phyloP scores from a whole-genome alignment of 2,797 vertebrate genomes.

The Macropus fuliginosus region DNA sequence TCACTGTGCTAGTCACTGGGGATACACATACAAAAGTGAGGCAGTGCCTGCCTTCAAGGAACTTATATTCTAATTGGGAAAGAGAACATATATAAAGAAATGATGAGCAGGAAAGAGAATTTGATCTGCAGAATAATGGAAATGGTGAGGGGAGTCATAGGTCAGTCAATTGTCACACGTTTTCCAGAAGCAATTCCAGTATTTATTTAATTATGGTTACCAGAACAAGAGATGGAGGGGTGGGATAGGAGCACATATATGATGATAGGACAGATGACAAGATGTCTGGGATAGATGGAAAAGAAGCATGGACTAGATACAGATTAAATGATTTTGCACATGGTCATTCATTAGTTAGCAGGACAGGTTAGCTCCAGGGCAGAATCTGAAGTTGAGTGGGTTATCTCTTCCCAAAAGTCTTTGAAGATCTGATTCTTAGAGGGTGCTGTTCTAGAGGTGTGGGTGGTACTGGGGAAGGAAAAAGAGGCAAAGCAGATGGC shows the following conservation, averaged over 20 bases:
- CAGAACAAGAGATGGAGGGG: neutral
- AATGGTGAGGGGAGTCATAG: neutral
- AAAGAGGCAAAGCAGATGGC: neutral
- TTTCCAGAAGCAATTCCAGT: neutral
- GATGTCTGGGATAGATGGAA: neutral
- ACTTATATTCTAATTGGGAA: neutral
- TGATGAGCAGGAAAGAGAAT: neutral
- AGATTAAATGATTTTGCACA: neutral
- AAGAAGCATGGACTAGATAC: neutral
- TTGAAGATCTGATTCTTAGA: neutral
- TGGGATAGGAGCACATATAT: neutral
- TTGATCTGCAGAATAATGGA: neutral
- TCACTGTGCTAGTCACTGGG: neutral
- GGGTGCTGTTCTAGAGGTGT: neutral
- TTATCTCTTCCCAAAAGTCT: neutral
- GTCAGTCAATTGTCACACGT: neutral
- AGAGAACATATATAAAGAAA: neutral
- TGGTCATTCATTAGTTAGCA: neutral
- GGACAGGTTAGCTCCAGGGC: neutral
- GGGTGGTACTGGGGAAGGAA: neutral
- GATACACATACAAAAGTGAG: neutral
- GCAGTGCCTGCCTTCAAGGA: neutral
- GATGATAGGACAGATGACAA: too few species aligned
- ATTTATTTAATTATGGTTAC: neutral
- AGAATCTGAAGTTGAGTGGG: neutral